A percentile compares a stretch with the other conserved stretches of the same genome.
These are phyloP conservation scores for Patella depressa DNA, from an alignment of 2,888 invertebrate genomes.

Conservation along the genomic window DNA sequence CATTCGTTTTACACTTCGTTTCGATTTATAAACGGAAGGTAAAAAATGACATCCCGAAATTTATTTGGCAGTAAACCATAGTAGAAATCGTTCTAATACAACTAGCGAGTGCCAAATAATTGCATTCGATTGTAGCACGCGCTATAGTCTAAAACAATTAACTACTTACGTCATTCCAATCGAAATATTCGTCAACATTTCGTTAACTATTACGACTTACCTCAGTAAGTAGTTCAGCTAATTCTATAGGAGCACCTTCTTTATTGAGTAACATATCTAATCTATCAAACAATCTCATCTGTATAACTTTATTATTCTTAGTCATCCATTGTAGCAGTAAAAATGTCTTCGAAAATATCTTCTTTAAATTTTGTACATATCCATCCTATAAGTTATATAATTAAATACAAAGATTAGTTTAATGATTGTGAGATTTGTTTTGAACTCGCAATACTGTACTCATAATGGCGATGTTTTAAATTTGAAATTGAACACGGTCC, in stretches of 20 bases:
- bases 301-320: conserved; percentile 60
- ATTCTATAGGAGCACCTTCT: conserved; percentile 62
- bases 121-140: not conserved
- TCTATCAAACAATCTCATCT: conserved; percentile 66
- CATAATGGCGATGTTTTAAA: no score
- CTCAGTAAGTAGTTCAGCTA: conserved; percentile 65
- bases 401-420: no score
- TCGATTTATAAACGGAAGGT: no score
- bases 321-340: conserved; percentile 60
- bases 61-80: no score
- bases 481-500: no score
- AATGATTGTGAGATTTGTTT: no score
- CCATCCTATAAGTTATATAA: conserved; percentile 51
- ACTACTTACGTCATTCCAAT: no score
- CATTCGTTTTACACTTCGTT: no score
- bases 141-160: not conserved
- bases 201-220: conserved; percentile 22
- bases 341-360: conserved; percentile 64
- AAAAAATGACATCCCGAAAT: no score
- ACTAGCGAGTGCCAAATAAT: not conserved
- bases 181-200: no score
- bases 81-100: no score
- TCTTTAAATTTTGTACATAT: conserved; percentile 56
- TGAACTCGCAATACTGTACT: no score
- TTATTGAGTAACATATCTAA: conserved; percentile 64